These are phyloP conservation scores for Xylophagus ater DNA, from an alignment of 2,888 invertebrate genomes.

Conservation along the genomic window DNA sequence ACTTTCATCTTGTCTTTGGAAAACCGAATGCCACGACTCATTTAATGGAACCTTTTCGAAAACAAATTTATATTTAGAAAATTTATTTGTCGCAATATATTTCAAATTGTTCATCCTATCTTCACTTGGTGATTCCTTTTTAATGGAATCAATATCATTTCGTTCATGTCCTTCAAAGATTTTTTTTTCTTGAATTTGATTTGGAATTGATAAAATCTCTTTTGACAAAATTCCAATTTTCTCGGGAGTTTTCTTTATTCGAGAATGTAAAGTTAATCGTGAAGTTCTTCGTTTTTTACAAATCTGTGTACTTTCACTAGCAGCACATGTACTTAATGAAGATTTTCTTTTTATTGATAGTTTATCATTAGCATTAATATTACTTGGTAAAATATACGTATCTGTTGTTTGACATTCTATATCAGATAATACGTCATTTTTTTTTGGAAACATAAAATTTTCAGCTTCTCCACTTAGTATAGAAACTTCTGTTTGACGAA, in stretches of 20 bases:
- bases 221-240: conserved; percentile 13
- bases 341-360: not conserved
- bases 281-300: not conserved
- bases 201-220: too few relatives aligned
- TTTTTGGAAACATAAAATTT: conserved; percentile 71
- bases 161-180: too few relatives aligned
- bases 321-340: not conserved
- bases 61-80: conserved; percentile 50
- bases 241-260: not conserved
- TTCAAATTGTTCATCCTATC: conserved; percentile 46
- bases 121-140: too few relatives aligned
- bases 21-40: conserved; percentile 71
- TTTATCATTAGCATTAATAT: not conserved
- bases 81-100: conserved; percentile 40
- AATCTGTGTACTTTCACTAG: not conserved
- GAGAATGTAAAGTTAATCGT: too few relatives aligned
- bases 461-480: conserved; percentile 75
- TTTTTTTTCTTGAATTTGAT: too few relatives aligned
- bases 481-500: conserved; percentile 60
- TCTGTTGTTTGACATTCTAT: conserved; percentile 40
- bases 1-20: conserved; percentile 62
- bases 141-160: too few relatives aligned
- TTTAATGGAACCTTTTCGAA: conserved; percentile 63
- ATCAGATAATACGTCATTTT: conserved; percentile 39
- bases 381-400: not conserved